Evolutionary conservation across 1,140 invertebrate species (phyloP).

Genomic region (Atta cephalotes): DNA sequence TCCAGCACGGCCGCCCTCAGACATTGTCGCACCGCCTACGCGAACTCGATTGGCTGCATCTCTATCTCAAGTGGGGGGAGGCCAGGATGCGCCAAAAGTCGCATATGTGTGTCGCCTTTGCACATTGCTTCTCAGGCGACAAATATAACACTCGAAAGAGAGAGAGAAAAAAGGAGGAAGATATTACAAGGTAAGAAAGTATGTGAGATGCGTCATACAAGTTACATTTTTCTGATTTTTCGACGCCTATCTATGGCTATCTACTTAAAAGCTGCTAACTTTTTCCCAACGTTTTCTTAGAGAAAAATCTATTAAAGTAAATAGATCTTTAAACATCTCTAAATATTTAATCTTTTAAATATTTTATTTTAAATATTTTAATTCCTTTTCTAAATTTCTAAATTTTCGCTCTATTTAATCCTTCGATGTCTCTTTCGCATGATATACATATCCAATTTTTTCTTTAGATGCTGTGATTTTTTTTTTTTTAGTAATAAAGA

Average conservation of each 20-base stretch:
- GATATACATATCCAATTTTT: no score
- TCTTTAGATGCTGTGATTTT: no score
- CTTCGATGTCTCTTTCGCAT: no score
- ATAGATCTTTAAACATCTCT: not conserved
- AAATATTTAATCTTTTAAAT: no score
- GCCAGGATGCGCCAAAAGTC: not conserved
- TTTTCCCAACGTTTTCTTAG: no score
- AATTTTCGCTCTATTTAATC: no score
- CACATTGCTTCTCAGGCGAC: not conserved
- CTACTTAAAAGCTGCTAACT: no score
- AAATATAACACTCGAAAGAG: not conserved
- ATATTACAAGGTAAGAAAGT: not conserved
- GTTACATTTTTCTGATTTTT: not conserved
- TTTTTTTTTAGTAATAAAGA: no score
- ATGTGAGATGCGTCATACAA: not conserved
- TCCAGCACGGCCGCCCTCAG: not conserved
- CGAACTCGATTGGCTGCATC: constrained; percentile 51
- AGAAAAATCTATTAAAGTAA: no score
- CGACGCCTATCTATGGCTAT: no score
- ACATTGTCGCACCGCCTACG: constrained; percentile 51
- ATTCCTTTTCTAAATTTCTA: no score
- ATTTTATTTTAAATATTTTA: no score
- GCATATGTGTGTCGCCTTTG: not conserved
- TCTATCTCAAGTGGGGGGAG: not conserved
- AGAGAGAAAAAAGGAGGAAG: not conserved